Conservation (phyloP, 2,797 vertebrate species). For the Eremophila alpestris region DNA sequence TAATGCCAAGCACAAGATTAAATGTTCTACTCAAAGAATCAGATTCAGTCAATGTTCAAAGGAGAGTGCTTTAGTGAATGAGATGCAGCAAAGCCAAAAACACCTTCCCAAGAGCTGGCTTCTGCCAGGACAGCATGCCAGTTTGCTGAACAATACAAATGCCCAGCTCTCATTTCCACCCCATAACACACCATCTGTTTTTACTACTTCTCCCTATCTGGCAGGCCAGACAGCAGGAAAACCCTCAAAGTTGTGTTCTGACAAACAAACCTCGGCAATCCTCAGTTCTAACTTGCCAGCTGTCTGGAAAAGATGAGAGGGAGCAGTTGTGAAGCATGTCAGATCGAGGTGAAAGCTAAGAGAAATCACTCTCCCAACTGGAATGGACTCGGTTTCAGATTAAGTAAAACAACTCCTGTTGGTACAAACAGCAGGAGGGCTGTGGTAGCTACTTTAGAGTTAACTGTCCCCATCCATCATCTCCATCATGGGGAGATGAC, state of each 20-base stretch:
- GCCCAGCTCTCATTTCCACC: background rate
- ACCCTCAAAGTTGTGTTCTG: background rate
- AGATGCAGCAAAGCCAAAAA: background rate
- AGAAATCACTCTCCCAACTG: background rate
- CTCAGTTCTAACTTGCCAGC: background rate
- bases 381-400: background rate
- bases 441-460: background rate
- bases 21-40: background rate
- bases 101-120: background rate
- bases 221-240: background rate
- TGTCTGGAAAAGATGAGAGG: background rate
- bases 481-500: background rate
- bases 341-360: background rate
- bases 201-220: background rate
- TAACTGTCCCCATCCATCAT: background rate
- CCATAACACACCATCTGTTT: background rate
- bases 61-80: slow-evolving; percentile 11
- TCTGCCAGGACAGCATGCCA: background rate
- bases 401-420: background rate
- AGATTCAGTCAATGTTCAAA: background rate
- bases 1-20: background rate
- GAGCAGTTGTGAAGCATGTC: background rate
- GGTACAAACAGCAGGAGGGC: background rate
- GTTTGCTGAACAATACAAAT: background rate
- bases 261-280: background rate